Percentiles rank a stretch among this genome's conserved stretches.
These are phyloP conservation scores for Seriola rivoliana DNA, from an alignment of 2,113 vertebrate genomes.

Conservation along the genomic window DNA sequence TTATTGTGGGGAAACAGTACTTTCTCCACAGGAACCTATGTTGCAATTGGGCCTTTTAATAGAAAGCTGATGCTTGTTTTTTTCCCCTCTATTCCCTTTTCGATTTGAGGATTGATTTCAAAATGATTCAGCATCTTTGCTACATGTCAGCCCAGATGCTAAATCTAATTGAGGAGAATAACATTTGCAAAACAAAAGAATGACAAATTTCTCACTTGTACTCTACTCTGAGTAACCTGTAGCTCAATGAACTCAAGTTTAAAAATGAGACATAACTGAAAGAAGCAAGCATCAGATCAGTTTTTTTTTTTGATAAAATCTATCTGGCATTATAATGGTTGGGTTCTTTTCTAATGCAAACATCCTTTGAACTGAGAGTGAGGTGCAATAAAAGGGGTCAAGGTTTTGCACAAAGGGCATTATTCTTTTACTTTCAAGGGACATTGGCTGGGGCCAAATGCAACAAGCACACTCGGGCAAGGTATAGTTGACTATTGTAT, in stretches of 20 bases:
- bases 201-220: neutral
- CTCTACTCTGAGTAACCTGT: neutral
- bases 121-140: slow-evolving; percentile 28
- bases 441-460: slow-evolving; percentile 61
- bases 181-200: slow-evolving; percentile 10
- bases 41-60: slow-evolving; percentile 29
- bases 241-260: slow-evolving; percentile 16
- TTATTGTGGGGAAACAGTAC: slow-evolving; percentile 28
- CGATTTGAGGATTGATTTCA: slow-evolving; percentile 33
- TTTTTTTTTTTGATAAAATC: neutral
- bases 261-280: neutral
- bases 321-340: slow-evolving; percentile 2
- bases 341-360: slow-evolving; percentile 38
- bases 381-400: slow-evolving; percentile 62
- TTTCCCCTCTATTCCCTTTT: slow-evolving; percentile 16
- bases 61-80: slow-evolving; percentile 45
- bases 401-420: slow-evolving; percentile 77
- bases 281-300: slow-evolving; percentile 8
- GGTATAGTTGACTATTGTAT: slow-evolving; percentile 29
- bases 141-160: slow-evolving; percentile 15
- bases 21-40: slow-evolving; percentile 41
- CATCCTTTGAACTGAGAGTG: slow-evolving; percentile 42
- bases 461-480: slow-evolving; percentile 53
- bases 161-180: slow-evolving; percentile 24
- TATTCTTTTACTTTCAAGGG: slow-evolving; percentile 70